These are phyloP conservation scores for Panopea generosa DNA, from an alignment of 2,888 invertebrate genomes.

Conservation along the genomic window DNA sequence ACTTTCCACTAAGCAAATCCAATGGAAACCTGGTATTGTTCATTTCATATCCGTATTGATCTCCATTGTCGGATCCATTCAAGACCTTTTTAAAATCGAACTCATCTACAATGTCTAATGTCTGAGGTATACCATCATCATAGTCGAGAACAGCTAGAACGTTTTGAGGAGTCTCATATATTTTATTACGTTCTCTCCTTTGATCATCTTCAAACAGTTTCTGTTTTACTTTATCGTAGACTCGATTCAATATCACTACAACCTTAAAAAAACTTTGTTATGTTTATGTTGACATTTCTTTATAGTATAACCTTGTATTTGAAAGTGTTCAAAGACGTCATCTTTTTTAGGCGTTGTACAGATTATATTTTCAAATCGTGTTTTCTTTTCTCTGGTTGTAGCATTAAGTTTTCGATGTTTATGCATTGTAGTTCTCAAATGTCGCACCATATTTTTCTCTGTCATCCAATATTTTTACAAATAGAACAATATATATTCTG, in stretches of 20 bases:
- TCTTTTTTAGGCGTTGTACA: no score
- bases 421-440: no score
- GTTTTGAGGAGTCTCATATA: slow-evolving; percentile 19
- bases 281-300: slow-evolving; percentile 14
- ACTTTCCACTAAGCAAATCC: slow-evolving; percentile 21
- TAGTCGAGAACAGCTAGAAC: slow-evolving; percentile 1
- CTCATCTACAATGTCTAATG: background rate
- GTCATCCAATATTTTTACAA: no score
- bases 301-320: slow-evolving; percentile 16
- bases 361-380: no score
- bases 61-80: background rate
- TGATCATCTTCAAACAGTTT: slow-evolving; percentile 16
- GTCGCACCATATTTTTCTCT: no score
- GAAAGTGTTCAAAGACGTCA: no score
- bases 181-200: background rate
- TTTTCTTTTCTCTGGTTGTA: no score
- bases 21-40: no score
- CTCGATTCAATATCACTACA: slow-evolving; percentile 10
- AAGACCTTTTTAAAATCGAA: background rate
- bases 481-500: no score
- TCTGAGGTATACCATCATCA: background rate
- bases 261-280: no score
- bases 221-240: slow-evolving; percentile 24
- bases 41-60: no score
- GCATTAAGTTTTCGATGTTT: no score